A percentile compares a stretch with the other conserved stretches of the same genome.
phyloP scores from a whole-genome alignment of 2,113 vertebrate genomes.

The Rhinichthys klamathensis region DNA sequence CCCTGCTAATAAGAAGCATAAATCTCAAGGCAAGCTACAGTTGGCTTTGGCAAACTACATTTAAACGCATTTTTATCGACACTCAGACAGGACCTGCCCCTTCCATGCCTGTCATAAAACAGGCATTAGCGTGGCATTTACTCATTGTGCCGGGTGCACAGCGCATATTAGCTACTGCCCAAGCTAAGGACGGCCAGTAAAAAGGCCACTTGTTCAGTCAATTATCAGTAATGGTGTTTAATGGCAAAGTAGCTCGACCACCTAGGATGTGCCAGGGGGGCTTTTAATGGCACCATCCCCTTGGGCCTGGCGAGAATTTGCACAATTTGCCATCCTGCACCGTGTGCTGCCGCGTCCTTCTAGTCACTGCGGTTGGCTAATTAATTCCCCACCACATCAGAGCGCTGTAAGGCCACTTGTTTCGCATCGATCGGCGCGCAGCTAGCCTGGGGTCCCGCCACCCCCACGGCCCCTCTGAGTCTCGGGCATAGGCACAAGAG shows the following conservation, averaged over 20 bases:
- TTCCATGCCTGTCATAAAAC: slow-evolving; percentile 53
- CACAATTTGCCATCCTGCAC: slow-evolving; percentile 21
- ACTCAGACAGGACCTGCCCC: slow-evolving; percentile 46
- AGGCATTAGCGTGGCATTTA: slow-evolving; percentile 59
- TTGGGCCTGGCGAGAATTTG: slow-evolving; percentile 9
- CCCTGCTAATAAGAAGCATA: slow-evolving; percentile 62
- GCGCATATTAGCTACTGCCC: slow-evolving; percentile 37
- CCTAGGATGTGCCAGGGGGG: slow-evolving; percentile 40
- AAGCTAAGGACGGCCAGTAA: slow-evolving; percentile 23
- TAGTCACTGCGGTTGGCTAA: slow-evolving; percentile 25
- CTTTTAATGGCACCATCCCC: slow-evolving; percentile 48
- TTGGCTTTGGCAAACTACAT: slow-evolving; percentile 58
- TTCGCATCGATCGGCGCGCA: slow-evolving; percentile 53
- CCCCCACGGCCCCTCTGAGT: slow-evolving; percentile 11
- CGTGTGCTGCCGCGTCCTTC: background rate
- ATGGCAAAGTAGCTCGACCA: slow-evolving; percentile 52
- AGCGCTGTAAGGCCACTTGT: slow-evolving; percentile 47
- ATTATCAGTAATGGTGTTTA: slow-evolving; percentile 63
- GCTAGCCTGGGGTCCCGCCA: slow-evolving; percentile 27
- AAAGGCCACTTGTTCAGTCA: slow-evolving; percentile 50
- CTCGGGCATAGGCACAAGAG: slow-evolving; percentile 42
- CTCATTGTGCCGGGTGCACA: slow-evolving; percentile 41
- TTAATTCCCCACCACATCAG: slow-evolving; percentile 59
- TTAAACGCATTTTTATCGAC: slow-evolving; percentile 62
- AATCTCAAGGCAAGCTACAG: slow-evolving; percentile 58